Evolutionary conservation across 2,113 vertebrate genomes (phyloP).

Genomic region (Nycticryphes semicollaris): DNA sequence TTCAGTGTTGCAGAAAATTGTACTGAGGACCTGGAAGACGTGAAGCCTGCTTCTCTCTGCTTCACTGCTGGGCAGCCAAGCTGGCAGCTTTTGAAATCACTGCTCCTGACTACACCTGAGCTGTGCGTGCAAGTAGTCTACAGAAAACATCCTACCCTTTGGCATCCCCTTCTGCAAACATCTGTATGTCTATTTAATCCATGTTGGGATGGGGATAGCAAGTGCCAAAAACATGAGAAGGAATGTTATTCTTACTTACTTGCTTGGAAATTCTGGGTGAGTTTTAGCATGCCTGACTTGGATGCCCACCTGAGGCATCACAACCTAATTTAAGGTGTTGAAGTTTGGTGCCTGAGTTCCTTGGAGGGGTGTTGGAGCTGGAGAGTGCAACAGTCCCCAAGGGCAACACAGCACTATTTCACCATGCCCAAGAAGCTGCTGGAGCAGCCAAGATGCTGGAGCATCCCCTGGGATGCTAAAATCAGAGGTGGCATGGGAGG

Average conservation of each 20-base stretch:
- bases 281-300: neutral
- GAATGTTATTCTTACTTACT: neutral
- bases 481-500: neutral
- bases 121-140: neutral
- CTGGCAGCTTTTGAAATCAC: neutral
- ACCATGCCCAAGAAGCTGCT: neutral
- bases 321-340: neutral
- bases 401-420: neutral
- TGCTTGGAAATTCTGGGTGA: neutral
- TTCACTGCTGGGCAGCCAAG: neutral
- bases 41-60: neutral
- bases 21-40: neutral
- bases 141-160: neutral
- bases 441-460: neutral
- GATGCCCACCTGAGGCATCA: neutral
- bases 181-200: neutral
- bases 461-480: neutral
- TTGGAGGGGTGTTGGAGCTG: neutral
- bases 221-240: neutral
- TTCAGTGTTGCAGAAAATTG: neutral
- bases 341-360: neutral
- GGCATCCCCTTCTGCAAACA: neutral
- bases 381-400: accelerated
- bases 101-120: neutral
- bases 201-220: neutral